phyloP scores from a whole-genome alignment of 92 coral and sea anemone species.

The Phenganax marumi region DNA sequence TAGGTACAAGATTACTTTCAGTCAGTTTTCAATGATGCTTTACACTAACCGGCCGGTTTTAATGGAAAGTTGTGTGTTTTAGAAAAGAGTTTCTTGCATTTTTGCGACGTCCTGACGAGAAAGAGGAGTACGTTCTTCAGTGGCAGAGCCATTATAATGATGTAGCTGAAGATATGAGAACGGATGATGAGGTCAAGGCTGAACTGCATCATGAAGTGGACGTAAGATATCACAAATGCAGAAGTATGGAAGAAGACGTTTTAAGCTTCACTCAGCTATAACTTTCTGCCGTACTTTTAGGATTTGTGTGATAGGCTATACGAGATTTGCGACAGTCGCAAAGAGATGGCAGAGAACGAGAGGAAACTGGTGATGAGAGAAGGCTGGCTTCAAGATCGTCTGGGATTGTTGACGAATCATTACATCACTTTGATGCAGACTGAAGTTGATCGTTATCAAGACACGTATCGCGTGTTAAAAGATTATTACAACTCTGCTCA shows the following conservation, averaged over 20 bases:
- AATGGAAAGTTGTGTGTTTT: background rate
- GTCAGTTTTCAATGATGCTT: background rate
- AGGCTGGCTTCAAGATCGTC: conserved; percentile 96
- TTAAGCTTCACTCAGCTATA: background rate
- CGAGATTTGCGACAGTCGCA: conserved; percentile 94
- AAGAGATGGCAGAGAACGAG: conserved; percentile 94
- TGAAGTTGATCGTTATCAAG: conserved; percentile 94
- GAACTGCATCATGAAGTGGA: conserved; percentile 93
- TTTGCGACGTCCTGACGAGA: conserved; percentile 86
- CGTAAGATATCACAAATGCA: conserved; percentile 54
- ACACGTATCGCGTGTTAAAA: conserved; percentile 72
- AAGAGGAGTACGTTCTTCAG: conserved; percentile 83
- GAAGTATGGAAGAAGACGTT: background rate
- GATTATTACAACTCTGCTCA: conserved; percentile 88
- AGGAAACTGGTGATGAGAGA: conserved; percentile 76
- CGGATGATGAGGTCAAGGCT: conserved; percentile 85
- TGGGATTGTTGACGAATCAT: conserved; percentile 90
- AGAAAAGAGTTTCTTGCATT: conserved; percentile 85
- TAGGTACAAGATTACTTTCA: conserved; percentile 51
- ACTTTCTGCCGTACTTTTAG: conserved; percentile 33
- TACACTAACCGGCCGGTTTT: too few relatives aligned
- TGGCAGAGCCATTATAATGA: conserved; percentile 87
- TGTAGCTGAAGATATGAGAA: conserved; percentile 89
- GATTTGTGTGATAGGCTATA: conserved; percentile 90
- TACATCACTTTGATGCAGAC: conserved; percentile 87